Evolutionary conservation across 2,113 vertebrate species (phyloP).

Genomic region (Gallinago undulata): DNA sequence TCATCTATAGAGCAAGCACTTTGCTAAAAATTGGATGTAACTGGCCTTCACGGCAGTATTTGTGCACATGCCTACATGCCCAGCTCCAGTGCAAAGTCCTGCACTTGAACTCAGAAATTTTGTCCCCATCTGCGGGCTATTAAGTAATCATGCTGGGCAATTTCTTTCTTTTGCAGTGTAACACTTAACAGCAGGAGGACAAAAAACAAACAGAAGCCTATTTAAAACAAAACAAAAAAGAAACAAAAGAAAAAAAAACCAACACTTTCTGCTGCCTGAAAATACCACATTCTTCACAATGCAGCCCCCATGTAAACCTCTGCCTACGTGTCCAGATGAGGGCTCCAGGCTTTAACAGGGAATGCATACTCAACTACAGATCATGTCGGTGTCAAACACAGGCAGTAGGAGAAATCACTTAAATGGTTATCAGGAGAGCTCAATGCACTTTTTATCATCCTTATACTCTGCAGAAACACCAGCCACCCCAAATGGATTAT

Average conservation of each 20-base stretch:
- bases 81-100: background rate
- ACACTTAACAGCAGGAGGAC: background rate
- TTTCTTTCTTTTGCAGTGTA: background rate
- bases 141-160: background rate
- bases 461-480: background rate
- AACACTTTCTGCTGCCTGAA: background rate
- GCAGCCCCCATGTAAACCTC: background rate
- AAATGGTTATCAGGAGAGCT: background rate
- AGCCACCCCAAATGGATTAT: background rate
- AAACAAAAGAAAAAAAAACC: background rate
- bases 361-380: background rate
- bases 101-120: background rate
- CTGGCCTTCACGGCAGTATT: too few species aligned
- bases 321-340: accelerated
- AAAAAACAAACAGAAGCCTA: background rate
- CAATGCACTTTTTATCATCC: background rate
- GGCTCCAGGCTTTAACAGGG: background rate
- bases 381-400: accelerated
- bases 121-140: background rate
- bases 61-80: accelerated
- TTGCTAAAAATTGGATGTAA: accelerated
- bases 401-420: background rate
- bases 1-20: background rate
- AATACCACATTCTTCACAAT: background rate
- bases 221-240: background rate